phyloP scores from a whole-genome alignment of 1,140 invertebrate species.

The Babylonia areolata region DNA sequence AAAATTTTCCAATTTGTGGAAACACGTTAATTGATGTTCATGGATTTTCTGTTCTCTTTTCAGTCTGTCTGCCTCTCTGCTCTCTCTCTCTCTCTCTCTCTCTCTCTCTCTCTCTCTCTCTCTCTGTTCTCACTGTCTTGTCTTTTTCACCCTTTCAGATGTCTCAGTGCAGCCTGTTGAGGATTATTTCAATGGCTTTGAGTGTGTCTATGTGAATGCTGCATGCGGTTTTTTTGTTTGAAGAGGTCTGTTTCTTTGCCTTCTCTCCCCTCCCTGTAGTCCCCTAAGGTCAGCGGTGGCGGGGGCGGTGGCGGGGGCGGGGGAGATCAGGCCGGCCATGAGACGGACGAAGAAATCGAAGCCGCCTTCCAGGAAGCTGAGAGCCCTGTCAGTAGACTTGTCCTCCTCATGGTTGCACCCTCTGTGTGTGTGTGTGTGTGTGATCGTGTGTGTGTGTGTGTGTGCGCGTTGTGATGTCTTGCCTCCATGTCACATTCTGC shows the following conservation, averaged over 20 bases:
- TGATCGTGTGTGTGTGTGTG: neutral
- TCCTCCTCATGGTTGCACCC: neutral
- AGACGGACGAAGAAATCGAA: constrained; percentile 64
- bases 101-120: constrained; percentile 1
- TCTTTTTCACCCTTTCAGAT: neutral
- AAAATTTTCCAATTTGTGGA: neutral
- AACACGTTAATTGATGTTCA: neutral
- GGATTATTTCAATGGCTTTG: too few relatives aligned
- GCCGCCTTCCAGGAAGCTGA: constrained; percentile 56
- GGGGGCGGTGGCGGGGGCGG: neutral
- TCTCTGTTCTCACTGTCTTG: neutral
- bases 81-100: constrained; percentile 5
- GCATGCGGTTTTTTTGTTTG: neutral
- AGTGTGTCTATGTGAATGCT: neutral
- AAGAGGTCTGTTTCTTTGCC: neutral
- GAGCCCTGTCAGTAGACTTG: constrained; percentile 41
- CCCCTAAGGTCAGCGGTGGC: constrained; percentile 6
- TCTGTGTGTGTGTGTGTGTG: neutral
- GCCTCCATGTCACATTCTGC: constrained; percentile 12
- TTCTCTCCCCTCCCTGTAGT: neutral
- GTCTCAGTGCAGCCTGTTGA: too few relatives aligned
- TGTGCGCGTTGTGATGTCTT: neutral
- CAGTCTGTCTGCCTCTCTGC: too few relatives aligned
- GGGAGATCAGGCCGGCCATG: constrained; percentile 36
- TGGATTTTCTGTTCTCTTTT: constrained; percentile 10